These are phyloP conservation scores for Pachyuromys duprasi DNA, from an alignment of 2,797 vertebrate genomes.

Conservation along the genomic window DNA sequence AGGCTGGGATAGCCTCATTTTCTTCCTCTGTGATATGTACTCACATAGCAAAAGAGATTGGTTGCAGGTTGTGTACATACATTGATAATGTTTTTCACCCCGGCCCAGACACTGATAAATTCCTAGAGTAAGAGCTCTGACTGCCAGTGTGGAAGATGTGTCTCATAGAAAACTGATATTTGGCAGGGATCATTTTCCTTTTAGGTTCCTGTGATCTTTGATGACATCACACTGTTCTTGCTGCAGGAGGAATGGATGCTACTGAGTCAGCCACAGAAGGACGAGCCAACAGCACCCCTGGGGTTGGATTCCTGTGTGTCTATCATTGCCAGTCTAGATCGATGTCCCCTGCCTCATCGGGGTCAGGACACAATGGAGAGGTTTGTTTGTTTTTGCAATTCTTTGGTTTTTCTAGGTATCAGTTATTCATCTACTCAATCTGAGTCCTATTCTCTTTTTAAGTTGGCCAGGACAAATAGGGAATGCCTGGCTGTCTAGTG, in stretches of 20 bases:
- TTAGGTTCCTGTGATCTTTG: slow-evolving; percentile 68
- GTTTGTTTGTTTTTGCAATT: not conserved
- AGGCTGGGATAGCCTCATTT: not conserved
- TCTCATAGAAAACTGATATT: not conserved
- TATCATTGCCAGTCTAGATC: not conserved
- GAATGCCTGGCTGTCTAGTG: not conserved
- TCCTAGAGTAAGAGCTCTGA: not conserved
- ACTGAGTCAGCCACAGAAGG: slow-evolving; percentile 57
- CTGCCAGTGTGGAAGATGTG: not conserved
- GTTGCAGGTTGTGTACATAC: not conserved
- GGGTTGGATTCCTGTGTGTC: slow-evolving; percentile 4
- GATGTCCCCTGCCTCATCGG: not conserved
- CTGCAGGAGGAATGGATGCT: slow-evolving; percentile 74
- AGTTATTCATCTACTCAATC: not conserved
- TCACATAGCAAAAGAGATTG: not conserved
- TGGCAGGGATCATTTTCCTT: slow-evolving; percentile 37
- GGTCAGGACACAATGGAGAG: not conserved
- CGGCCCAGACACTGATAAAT: not conserved
- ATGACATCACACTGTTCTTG: slow-evolving; percentile 64
- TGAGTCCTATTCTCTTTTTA: not conserved
- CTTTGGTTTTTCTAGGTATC: not conserved
- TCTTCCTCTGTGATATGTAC: not conserved
- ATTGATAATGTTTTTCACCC: not conserved
- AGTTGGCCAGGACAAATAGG: not conserved
- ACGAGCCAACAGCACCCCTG: slow-evolving; percentile 9